Percentiles rank a stretch among this genome's conserved stretches.
Evolutionary conservation across 2,888 invertebrate species (phyloP).

Genomic region (Cataglyphis cursor): DNA sequence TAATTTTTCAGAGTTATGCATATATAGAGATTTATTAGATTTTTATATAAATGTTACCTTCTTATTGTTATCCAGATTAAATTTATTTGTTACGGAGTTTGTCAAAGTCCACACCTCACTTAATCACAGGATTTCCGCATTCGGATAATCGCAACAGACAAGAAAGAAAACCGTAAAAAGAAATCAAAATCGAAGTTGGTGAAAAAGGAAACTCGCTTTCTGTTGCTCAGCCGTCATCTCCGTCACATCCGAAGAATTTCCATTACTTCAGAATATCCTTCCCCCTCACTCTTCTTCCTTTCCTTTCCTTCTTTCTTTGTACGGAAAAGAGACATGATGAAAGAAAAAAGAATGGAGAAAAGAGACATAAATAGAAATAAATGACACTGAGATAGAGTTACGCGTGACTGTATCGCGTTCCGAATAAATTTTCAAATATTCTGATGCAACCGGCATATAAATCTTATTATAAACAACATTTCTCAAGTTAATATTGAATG

Average conservation of each 20-base stretch:
- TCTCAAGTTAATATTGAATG: background rate
- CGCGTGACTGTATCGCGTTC: constrained; percentile 26
- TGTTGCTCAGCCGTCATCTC: constrained; percentile 43
- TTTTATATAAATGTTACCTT: background rate
- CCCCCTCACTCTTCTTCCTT: constrained; percentile 17
- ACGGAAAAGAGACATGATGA: constrained; percentile 15
- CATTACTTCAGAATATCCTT: constrained; percentile 61
- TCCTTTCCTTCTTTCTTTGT: background rate
- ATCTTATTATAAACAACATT: constrained; percentile 33
- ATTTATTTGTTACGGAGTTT: background rate
- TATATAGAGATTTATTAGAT: background rate
- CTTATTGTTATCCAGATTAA: background rate
- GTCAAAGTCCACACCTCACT: background rate
- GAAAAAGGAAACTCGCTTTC: constrained; percentile 6
- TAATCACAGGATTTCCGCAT: background rate
- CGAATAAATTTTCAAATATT: constrained; percentile 22
- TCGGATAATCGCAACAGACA: constrained; percentile 20
- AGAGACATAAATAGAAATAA: background rate
- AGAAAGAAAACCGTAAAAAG: constrained; percentile 35
- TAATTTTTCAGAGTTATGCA: background rate
- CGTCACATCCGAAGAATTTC: constrained; percentile 75
- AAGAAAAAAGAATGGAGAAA: background rate
- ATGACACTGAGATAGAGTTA: constrained; percentile 34
- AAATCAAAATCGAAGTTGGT: constrained; percentile 44
- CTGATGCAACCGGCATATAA: background rate